phyloP scores from a whole-genome alignment of 64 coral and sea anemone genomes.

The Trachythela sp. region DNA sequence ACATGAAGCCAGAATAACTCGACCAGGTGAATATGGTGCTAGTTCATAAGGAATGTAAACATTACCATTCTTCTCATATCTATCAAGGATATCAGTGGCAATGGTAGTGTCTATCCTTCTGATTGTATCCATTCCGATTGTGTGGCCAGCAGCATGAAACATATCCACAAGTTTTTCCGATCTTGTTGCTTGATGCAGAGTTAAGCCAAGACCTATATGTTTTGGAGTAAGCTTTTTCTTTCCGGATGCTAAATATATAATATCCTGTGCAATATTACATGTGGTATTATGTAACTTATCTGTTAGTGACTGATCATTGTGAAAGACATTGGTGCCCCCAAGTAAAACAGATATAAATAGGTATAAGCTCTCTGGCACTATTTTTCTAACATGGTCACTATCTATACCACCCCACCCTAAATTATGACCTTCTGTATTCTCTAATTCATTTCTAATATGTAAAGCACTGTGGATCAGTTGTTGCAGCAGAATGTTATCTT shows the following conservation, averaged over 20 bases:
- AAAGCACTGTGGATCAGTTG: neutral
- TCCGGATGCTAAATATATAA: neutral
- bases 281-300: neutral
- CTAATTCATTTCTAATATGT: neutral
- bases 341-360: neutral
- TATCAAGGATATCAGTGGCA: neutral
- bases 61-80: neutral
- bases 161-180: too few relatives aligned
- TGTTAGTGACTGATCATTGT: neutral
- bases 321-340: neutral
- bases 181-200: too few relatives aligned
- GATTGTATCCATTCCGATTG: too few relatives aligned
- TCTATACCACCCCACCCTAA: slow-evolving; percentile 15
- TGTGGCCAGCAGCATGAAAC: too few relatives aligned
- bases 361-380: neutral
- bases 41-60: slow-evolving; percentile 4
- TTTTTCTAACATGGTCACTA: neutral
- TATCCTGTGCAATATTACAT: neutral
- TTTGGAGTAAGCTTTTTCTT: neutral
- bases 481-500: neutral
- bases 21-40: neutral
- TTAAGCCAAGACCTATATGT: slow-evolving; percentile 11
- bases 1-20: neutral
- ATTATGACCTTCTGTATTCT: neutral
- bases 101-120: neutral